Base-by-base conservation (phyloP, 2,113 vertebrate species). In the Choloepus hoffmanni region DNA sequence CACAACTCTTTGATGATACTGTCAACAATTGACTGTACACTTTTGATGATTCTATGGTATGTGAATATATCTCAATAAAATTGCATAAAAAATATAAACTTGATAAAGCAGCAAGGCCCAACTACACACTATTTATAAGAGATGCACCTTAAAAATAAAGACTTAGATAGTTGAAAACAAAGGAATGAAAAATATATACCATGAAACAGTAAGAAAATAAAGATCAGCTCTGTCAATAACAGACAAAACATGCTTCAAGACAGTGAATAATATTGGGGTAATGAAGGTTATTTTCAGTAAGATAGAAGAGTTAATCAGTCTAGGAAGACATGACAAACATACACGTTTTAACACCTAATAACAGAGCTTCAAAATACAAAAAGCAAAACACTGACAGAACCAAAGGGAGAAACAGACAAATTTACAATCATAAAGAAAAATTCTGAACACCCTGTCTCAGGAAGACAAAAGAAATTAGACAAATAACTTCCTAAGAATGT, bases 401-500 rank as follows among this genome's bases (percentile, higher is more conserved):
- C 33, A 45, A 96, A 92, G 72, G 3, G 19, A 95, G 24, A 93
- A 90, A 73, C 5, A 58, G 62, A 53, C 45, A 83, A 89, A 86
- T 73, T 9, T 11, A 53, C 43, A 96, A 81, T 43, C 18, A n/a
- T 70, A 86, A 84, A 70, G 11, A 85, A 93, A 24, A 15, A 62
- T 28, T 68, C 86, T 89, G 53, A 92, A 77, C 68, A 33, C 8
- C 60, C 16, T 4, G 62, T 62, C 62, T 74, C 23, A 81, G 43
- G 77, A 0, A 72, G 40, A 87, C 21, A 83, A 95, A 87, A 82
- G 36, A 36, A 73, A 19, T 50, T 70, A 62, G 13, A 74, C 7
- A 77, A 90, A 58, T 68, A 43, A 13, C 19, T 68, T 55, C 90
- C 55, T 40, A 76, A 79, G n/a, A 23, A 88, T 85, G 68, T 18